These are phyloP conservation scores for Tenthredo scrophulariae DNA, from an alignment of 2,888 invertebrate species.

Conservation along the genomic window DNA sequence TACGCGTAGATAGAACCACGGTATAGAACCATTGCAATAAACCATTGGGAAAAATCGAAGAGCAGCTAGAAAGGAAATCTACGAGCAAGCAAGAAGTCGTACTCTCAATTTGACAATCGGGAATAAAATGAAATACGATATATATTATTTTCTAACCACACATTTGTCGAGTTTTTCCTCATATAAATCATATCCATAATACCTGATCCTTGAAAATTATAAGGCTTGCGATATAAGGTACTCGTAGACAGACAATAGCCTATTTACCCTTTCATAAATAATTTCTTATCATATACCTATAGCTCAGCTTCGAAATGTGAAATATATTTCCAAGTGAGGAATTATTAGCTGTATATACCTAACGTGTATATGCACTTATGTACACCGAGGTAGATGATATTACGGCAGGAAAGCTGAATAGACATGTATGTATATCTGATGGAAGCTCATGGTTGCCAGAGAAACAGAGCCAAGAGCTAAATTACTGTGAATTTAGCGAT, in stretches of 20 bases:
- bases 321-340: constrained; percentile 23
- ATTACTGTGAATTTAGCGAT: constrained; percentile 49
- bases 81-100: neutral
- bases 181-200: neutral
- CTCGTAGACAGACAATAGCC: too few species aligned
- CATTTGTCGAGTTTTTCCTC: too few species aligned
- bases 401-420: neutral
- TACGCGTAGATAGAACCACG: neutral
- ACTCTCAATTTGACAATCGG: neutral
- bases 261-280: neutral
- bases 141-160: neutral
- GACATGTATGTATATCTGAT: neutral
- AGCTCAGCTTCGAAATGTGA: neutral
- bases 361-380: neutral
- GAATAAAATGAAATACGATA: neutral
- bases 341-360: constrained; percentile 11
- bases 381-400: neutral
- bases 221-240: too few species aligned
- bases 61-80: neutral
- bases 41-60: constrained; percentile 2
- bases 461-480: constrained; percentile 29
- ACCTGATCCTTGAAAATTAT: neutral
- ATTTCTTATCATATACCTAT: neutral
- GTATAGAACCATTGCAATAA: neutral
- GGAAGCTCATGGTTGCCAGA: neutral